Evolutionary conservation across 1,140 invertebrate species (phyloP).

Genomic region (Himalopsyche phryganea): DNA sequence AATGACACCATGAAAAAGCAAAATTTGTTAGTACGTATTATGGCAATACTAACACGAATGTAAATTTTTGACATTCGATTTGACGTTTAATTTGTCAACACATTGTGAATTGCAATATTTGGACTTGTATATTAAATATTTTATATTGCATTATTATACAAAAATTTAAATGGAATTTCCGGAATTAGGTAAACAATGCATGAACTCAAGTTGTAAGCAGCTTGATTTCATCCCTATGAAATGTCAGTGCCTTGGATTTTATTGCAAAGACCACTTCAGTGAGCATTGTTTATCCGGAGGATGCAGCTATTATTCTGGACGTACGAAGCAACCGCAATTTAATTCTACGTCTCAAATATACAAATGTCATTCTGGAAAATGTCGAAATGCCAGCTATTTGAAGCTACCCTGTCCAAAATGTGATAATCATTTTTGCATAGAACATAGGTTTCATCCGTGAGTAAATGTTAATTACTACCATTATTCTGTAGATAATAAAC

Average conservation of each 20-base stretch:
- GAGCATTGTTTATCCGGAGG: constrained; percentile 24
- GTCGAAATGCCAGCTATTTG: constrained; percentile 20
- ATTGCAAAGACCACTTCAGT: constrained; percentile 27
- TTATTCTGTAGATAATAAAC: not conserved
- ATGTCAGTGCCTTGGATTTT: constrained; percentile 23
- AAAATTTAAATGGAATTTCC: constrained; percentile 27
- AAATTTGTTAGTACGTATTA: too few species aligned
- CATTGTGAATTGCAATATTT: too few species aligned
- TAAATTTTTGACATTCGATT: too few species aligned
- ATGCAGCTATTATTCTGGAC: constrained; percentile 7
- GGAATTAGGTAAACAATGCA: constrained; percentile 25
- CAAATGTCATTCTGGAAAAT: constrained; percentile 18
- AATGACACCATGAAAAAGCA: too few species aligned
- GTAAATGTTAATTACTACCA: constrained; percentile 6
- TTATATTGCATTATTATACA: too few species aligned
- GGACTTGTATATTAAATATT: too few species aligned
- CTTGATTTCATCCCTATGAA: constrained; percentile 30
- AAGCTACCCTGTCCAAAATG: constrained; percentile 26
- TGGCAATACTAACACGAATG: too few species aligned
- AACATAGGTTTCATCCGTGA: constrained; percentile 31
- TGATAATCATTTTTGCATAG: constrained; percentile 28
- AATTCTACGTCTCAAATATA: constrained; percentile 18
- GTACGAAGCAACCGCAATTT: constrained; percentile 10
- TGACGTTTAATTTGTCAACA: too few species aligned
- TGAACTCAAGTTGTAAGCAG: constrained; percentile 15